Percentiles rank a stretch among this genome's conserved stretches.
Conservation (phyloP, 2,797 vertebrate genomes). For the Dicrostonyx torquatus region DNA sequence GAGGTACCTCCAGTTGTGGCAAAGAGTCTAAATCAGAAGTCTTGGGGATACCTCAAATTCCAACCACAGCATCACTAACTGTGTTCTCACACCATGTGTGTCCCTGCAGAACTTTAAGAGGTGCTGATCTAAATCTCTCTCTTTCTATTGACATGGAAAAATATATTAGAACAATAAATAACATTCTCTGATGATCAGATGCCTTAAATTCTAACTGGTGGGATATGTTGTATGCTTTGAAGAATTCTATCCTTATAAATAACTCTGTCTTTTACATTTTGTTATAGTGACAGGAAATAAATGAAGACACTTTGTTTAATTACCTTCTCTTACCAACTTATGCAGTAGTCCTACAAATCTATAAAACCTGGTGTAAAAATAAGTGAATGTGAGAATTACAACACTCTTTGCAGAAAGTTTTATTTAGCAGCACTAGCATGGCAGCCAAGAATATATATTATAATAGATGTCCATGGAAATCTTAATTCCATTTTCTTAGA, state of each 20-base stretch:
- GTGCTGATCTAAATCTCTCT: not conserved
- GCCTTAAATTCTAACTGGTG: not conserved
- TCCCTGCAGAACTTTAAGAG: not conserved
- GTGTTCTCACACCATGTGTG: not conserved
- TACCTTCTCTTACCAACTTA: not conserved
- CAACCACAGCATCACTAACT: not conserved
- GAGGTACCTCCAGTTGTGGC: not conserved
- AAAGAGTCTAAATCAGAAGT: not conserved
- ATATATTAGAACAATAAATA: not conserved
- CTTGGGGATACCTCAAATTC: not conserved
- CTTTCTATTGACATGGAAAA: not conserved
- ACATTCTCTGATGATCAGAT: not conserved
- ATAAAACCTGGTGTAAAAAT: not conserved
- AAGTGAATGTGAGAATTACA: not conserved
- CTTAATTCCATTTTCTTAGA: conserved; percentile 15
- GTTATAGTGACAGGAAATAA: not conserved
- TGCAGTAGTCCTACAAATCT: not conserved
- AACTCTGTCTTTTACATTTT: not conserved
- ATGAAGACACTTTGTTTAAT: not conserved
- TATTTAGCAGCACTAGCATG: not conserved
- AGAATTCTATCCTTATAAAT: not conserved
- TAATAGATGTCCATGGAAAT: not conserved
- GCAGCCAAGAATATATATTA: not conserved
- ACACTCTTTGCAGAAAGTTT: not conserved
- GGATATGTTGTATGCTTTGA: not conserved